Percentiles rank a stretch among this genome's conserved stretches.
Evolutionary conservation across 2,113 vertebrate genomes (phyloP).

Genomic region (Theristicus caerulescens): DNA sequence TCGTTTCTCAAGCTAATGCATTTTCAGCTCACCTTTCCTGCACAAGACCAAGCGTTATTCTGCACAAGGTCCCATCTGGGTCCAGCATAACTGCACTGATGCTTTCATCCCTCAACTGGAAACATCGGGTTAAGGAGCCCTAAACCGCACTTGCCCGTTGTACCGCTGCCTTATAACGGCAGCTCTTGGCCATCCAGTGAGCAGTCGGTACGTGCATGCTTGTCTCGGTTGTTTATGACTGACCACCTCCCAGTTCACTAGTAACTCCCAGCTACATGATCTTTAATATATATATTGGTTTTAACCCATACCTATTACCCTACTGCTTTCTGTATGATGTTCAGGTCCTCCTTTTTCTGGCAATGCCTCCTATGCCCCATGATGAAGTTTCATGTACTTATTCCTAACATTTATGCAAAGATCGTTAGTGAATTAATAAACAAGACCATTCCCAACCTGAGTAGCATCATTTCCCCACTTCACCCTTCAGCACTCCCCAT

Average conservation of each 20-base stretch:
- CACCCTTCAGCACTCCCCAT: neutral
- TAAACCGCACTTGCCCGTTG: neutral
- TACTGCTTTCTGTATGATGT: neutral
- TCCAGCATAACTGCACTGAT: neutral
- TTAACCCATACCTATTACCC: neutral
- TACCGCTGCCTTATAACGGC: neutral
- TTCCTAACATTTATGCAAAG: neutral
- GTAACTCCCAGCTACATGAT: neutral
- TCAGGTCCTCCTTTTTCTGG: neutral
- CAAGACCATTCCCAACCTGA: neutral
- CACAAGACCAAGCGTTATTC: neutral
- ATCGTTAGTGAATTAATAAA: neutral
- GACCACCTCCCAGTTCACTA: neutral
- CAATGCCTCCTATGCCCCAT: neutral
- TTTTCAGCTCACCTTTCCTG: neutral
- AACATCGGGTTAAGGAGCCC: fast-evolving
- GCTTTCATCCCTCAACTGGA: neutral
- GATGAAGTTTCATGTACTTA: neutral
- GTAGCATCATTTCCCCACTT: neutral
- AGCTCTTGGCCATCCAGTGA: neutral
- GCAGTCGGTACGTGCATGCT: fast-evolving
- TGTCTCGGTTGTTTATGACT: neutral
- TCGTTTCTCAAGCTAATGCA: neutral
- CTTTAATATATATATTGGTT: neutral
- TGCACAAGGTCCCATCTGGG: neutral